Base-by-base conservation (phyloP, 2,888 invertebrate genomes). In the Busseola fusca region DNA sequence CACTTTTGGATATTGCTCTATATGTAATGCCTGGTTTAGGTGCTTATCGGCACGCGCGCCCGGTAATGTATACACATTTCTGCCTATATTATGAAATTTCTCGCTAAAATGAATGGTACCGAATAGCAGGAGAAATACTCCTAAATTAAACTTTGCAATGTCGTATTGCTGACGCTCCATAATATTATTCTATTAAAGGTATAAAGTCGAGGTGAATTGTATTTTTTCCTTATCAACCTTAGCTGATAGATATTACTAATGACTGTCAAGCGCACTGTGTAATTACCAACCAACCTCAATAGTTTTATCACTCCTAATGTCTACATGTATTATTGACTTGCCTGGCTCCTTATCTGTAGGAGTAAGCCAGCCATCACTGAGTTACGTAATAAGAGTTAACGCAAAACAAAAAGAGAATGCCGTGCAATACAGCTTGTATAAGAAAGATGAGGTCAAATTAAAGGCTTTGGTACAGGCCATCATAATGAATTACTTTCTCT, bases 251-350 rank as follows among this genome's bases (percentile, higher is more conserved):
- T 56, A 34, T 63, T 34, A 82, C 81, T 85, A 77, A 82, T 78
- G 80, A 78, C 78, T 82, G 78, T 82, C 66, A 82, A 80, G 70
- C 64, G 65, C 72, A 80, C 76, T 78, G 64, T 65, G 75, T 84
- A 82, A 87, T 84, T 86, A 88, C 86, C 84, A 86, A 87, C 86
- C 84, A 86, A 90, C 90, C 90, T 90, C 87, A 91, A 92, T 92
- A 89, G 80, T 86, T 90, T 90, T 92, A 91, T 92, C 92, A 74
- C 80, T 71, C 78, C 84, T 91, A 91, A 91, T 89, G 91, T 88
- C 79, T 83, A 88, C 86, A 86, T 84, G 85, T 87, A 87, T 87
- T 87, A 89, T 89, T 86, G 81, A 83, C 82, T 84, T 87, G 78
- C 80, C 74, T 81, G 73, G 62, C 66, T 68, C 85, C 81, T 88